phyloP scores from a whole-genome alignment of 2,113 vertebrate species.

The Platichthys flesus region DNA sequence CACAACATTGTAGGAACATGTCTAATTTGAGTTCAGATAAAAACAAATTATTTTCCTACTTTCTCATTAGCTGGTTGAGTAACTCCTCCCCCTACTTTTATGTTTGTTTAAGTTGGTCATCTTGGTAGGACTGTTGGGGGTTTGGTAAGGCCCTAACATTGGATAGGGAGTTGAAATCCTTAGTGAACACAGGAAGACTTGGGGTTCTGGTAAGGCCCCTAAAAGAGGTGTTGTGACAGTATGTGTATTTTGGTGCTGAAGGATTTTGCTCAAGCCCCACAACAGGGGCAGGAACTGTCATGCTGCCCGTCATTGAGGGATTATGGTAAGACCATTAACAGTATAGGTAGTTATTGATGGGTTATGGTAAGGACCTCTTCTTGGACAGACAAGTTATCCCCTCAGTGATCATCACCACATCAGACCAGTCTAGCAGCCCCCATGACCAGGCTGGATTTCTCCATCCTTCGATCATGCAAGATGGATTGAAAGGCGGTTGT shows the following conservation, averaged over 20 bases:
- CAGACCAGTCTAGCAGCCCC: conserved; percentile 66
- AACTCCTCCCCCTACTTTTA: conserved; percentile 9
- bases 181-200: conserved; percentile 35
- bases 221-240: conserved; percentile 39
- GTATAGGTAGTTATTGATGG: conserved; percentile 22
- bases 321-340: conserved; percentile 52
- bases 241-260: conserved; percentile 42
- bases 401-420: conserved; percentile 38
- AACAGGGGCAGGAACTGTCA: conserved; percentile 33
- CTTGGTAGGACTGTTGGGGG: conserved; percentile 64
- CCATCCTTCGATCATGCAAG: conserved; percentile 46
- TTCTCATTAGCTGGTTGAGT: conserved; percentile 14
- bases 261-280: conserved; percentile 45
- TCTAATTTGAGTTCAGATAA: conserved; percentile 1
- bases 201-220: conserved; percentile 80
- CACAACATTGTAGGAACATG: conserved; percentile 26
- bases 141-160: conserved; percentile 79
- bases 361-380: conserved; percentile 65
- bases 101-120: conserved; percentile 36
- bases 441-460: conserved; percentile 51
- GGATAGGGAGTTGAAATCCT: conserved; percentile 53
- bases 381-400: conserved; percentile 25
- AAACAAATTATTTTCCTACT: neutral
- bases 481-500: conserved; percentile 39
- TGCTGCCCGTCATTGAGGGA: conserved; percentile 34